Percentiles rank a stretch among this genome's conserved stretches.
phyloP scores from a whole-genome alignment of 2,888 invertebrate species.

The Cephus nigrinus region DNA sequence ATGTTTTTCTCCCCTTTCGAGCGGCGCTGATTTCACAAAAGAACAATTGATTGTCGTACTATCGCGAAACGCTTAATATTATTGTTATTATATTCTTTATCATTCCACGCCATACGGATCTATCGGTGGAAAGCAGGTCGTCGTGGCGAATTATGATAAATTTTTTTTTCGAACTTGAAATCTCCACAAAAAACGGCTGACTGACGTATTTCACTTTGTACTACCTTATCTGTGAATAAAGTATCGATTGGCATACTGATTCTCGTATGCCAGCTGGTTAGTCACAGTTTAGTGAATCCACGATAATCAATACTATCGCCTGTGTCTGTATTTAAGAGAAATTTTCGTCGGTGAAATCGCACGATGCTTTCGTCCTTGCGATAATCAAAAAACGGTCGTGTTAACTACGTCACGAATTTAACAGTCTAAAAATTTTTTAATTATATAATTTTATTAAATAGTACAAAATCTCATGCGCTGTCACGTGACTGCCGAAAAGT shows the following conservation, averaged over 20 bases:
- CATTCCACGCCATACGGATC: too few relatives aligned
- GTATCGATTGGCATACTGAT: not conserved
- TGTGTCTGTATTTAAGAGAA: not conserved
- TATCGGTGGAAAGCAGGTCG: not conserved
- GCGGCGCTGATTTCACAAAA: not conserved
- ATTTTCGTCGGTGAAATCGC: not conserved
- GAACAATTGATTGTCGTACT: not conserved
- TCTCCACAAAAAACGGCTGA: not conserved
- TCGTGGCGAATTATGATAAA: not conserved
- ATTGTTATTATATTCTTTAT: too few relatives aligned
- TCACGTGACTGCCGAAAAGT: too few relatives aligned
- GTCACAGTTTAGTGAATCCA: constrained; percentile 10
- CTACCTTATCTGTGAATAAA: not conserved
- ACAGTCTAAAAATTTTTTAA: too few relatives aligned
- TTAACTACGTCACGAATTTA: too few relatives aligned
- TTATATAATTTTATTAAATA: too few relatives aligned
- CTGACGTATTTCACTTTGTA: not conserved
- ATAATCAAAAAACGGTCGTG: not conserved
- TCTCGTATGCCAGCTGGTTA: not conserved
- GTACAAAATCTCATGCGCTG: too few relatives aligned
- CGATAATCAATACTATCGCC: constrained; percentile 12
- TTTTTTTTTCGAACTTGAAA: not conserved
- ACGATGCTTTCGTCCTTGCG: not conserved
- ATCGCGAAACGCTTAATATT: not conserved
- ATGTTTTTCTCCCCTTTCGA: not conserved